Evolutionary conservation across 2,888 invertebrate genomes (phyloP).

Genomic region (Nephrotoma flavescens): DNA sequence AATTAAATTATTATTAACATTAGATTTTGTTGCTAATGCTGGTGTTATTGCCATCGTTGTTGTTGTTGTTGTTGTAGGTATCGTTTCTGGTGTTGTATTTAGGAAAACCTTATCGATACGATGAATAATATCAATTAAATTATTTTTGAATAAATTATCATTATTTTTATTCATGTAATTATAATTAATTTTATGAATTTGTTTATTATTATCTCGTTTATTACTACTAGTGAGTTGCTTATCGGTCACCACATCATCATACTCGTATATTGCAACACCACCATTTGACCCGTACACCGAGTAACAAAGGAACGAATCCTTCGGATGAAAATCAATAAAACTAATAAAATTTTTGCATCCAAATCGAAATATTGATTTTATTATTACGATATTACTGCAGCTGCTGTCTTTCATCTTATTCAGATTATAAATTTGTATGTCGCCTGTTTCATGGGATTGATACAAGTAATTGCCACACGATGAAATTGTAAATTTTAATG

Average conservation of each 20-base stretch:
- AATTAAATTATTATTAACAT: not conserved
- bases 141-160: not conserved
- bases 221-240: not conserved
- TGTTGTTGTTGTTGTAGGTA: not conserved
- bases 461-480: not conserved
- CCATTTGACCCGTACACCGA: not conserved
- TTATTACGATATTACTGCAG: not conserved
- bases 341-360: not conserved
- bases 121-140: constrained; percentile 1
- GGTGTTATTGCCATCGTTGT: not conserved
- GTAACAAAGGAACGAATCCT: not conserved
- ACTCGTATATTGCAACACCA: not conserved
- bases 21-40: not conserved
- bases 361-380: not conserved
- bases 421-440: not conserved
- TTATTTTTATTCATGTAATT: not conserved
- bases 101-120: not conserved
- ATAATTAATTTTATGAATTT: not conserved
- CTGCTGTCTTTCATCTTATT: not conserved
- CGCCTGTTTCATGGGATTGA: not conserved
- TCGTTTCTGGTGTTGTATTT: not conserved
- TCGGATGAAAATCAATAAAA: not conserved
- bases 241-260: not conserved
- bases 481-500: constrained; percentile 1
- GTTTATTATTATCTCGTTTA: not conserved